Conservation (phyloP, 2,888 invertebrate genomes). For the Pegoplata infirma region DNA sequence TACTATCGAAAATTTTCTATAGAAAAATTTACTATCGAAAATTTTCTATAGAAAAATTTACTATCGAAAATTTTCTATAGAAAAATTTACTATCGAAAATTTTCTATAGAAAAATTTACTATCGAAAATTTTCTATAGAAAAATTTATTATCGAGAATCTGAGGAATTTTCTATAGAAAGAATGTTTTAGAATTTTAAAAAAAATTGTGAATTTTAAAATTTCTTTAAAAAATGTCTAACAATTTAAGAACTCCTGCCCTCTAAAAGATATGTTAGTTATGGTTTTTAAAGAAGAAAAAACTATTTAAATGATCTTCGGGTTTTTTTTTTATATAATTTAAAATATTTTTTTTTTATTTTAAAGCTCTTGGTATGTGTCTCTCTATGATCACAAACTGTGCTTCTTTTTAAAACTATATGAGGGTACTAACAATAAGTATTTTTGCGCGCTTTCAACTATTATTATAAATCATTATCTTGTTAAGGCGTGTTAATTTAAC, state of each 20-base stretch:
- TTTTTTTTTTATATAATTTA: neutral
- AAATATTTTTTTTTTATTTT: neutral
- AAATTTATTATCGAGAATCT: no score
- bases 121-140: no score
- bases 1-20: no score
- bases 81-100: no score
- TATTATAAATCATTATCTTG: slow-evolving; percentile 45
- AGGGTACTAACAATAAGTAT: neutral
- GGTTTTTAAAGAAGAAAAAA: neutral
- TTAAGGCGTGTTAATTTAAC: slow-evolving; percentile 39
- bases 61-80: no score
- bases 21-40: no score
- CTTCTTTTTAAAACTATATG: neutral
- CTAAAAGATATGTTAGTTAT: neutral
- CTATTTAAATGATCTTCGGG: neutral
- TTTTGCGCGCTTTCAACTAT: neutral
- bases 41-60: no score
- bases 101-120: no score
- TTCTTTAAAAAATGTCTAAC: no score
- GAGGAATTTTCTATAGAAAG: no score
- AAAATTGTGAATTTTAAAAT: no score
- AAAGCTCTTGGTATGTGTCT: neutral
- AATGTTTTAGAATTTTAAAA: no score
- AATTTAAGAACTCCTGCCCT: neutral
- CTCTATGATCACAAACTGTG: neutral